A percentile compares a stretch with the other conserved stretches of the same genome.
Conservation (phyloP, 1,140 invertebrate species). For the Leptinotarsa texana region DNA sequence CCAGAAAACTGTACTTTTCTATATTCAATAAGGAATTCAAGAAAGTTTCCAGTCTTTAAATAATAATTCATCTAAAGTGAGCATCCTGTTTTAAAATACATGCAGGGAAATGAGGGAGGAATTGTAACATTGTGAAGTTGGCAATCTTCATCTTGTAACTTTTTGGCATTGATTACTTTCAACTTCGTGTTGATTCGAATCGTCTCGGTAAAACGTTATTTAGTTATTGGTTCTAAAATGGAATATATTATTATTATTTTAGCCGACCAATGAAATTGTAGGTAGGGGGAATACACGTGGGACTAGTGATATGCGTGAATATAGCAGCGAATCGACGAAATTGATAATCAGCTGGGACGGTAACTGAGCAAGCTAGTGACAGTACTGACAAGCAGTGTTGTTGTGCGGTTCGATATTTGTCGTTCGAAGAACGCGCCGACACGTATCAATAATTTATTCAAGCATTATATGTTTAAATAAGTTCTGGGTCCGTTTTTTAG, state of each 20-base stretch:
- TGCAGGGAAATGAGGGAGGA: no score
- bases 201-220: neutral
- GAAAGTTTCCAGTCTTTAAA: no score
- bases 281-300: conserved; percentile 21
- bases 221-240: conserved; percentile 13
- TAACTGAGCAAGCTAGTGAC: neutral
- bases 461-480: neutral
- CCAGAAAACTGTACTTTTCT: no score
- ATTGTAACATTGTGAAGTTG: no score
- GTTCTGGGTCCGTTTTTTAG: no score
- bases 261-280: conserved; percentile 7
- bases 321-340: conserved; percentile 21
- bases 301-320: conserved; percentile 20
- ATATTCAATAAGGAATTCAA: no score
- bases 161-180: conserved; percentile 8
- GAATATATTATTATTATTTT: neutral
- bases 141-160: conserved; percentile 5
- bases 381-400: neutral
- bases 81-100: no score
- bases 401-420: conserved; percentile 19
- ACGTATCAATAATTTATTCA: conserved; percentile 9
- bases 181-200: conserved; percentile 11
- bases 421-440: conserved; percentile 22
- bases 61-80: no score
- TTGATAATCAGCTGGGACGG: conserved; percentile 29